Percentiles rank a stretch among this genome's conserved stretches.
Conservation (phyloP, 2,888 invertebrate genomes). For the Leistus spinibarbis region DNA sequence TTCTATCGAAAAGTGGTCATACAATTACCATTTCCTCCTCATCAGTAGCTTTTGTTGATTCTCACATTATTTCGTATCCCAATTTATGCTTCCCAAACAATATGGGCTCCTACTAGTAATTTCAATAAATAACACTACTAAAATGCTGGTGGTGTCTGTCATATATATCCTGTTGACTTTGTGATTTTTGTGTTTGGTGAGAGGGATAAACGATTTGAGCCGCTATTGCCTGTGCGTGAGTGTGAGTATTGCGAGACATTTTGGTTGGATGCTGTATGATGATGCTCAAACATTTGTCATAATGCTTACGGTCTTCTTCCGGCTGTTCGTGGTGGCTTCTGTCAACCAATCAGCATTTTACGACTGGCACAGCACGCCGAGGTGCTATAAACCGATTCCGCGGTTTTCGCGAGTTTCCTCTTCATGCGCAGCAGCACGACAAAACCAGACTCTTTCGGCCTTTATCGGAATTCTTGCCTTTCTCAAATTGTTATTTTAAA, state of each 20-base stretch:
- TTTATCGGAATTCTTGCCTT: background rate
- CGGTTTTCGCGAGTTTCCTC: slow-evolving; percentile 10
- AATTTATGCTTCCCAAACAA: background rate
- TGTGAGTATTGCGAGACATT: background rate
- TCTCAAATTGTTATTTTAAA: background rate
- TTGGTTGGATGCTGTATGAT: background rate
- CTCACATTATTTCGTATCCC: background rate
- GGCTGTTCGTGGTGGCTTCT: slow-evolving; percentile 42
- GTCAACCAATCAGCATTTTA: slow-evolving; percentile 56
- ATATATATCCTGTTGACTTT: background rate
- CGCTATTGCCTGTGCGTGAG: background rate
- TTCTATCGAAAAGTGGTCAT: too few relatives aligned
- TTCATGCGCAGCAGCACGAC: background rate
- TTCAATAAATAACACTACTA: background rate
- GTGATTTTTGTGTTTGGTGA: background rate
- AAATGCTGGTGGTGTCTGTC: background rate
- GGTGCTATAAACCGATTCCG: slow-evolving; percentile 54
- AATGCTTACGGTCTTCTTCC: slow-evolving; percentile 45
- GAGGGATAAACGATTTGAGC: background rate
- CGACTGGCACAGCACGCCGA: slow-evolving; percentile 53
- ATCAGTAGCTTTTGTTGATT: background rate
- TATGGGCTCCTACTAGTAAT: background rate
- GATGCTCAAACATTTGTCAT: slow-evolving; percentile 48
- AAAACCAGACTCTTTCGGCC: background rate
- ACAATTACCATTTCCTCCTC: too few relatives aligned